A percentile compares a stretch with the other conserved stretches of the same genome.
Conservation (phyloP, 2,113 vertebrate species). For the Vulpes lagopus region DNA sequence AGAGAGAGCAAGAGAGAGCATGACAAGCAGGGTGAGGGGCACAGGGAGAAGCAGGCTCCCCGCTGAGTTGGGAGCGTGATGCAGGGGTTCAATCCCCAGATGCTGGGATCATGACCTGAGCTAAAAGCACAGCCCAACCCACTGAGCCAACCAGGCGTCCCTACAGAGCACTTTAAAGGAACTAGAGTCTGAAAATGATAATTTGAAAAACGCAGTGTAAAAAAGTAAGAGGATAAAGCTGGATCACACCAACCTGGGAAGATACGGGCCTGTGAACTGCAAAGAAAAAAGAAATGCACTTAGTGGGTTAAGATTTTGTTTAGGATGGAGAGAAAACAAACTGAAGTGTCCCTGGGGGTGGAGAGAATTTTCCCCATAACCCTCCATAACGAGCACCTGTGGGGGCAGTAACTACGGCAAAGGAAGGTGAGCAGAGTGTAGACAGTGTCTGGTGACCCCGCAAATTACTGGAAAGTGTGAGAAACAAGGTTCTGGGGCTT, state of each 20-base stretch:
- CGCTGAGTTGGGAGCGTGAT: too few species aligned
- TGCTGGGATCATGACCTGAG: too few species aligned
- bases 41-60: too few species aligned
- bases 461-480: not conserved
- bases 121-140: too few species aligned
- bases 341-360: not conserved
- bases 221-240: not conserved
- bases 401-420: not conserved
- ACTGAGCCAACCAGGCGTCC: too few species aligned
- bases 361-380: not conserved
- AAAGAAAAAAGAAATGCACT: conserved; percentile 7
- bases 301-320: not conserved
- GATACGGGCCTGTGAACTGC: not conserved
- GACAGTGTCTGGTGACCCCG: not conserved
- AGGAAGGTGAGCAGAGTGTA: not conserved
- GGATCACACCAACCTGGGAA: not conserved
- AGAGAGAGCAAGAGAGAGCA: too few species aligned
- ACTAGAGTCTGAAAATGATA: not conserved
- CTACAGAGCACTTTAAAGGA: not conserved
- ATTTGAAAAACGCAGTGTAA: not conserved
- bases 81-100: too few species aligned
- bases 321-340: not conserved
- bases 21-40: too few species aligned
- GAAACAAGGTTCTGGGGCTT: not conserved
- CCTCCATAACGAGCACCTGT: not conserved